These are phyloP conservation scores for Hyperoplus lanceolatus DNA, from an alignment of 2,797 vertebrate species.

Conservation along the genomic window DNA sequence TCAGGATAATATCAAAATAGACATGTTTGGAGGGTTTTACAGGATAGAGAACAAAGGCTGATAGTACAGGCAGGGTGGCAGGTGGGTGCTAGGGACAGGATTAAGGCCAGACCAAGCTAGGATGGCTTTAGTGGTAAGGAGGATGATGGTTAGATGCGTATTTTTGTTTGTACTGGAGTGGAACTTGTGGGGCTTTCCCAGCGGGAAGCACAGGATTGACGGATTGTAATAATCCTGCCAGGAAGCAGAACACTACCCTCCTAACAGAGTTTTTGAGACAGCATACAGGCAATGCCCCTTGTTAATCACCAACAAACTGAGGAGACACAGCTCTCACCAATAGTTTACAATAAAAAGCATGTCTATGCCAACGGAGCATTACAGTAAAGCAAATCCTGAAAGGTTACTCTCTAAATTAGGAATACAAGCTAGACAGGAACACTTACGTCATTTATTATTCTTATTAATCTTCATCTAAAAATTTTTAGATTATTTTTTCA, in stretches of 20 bases:
- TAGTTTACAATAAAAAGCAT: constrained; percentile 1
- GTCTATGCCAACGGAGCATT: background rate
- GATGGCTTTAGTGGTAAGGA: constrained; percentile 62
- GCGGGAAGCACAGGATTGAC: constrained; percentile 62
- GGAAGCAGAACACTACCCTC: constrained; percentile 51
- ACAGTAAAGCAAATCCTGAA: background rate
- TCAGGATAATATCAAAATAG: constrained; percentile 1
- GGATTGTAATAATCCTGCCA: constrained; percentile 74
- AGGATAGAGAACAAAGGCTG: constrained; percentile 38
- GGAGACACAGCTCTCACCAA: constrained; percentile 13
- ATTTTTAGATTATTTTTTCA: background rate
- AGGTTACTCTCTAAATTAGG: background rate
- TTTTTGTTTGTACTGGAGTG: constrained; percentile 67
- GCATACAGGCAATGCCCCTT: constrained; percentile 32
- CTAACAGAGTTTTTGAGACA: constrained; percentile 51
- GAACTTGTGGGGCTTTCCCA: constrained; percentile 70
- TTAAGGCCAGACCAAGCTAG: constrained; percentile 76
- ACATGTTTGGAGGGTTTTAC: constrained; percentile 5
- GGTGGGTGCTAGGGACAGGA: constrained; percentile 66
- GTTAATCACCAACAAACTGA: constrained; percentile 24
- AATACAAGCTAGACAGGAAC: background rate
- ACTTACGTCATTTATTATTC: no score
- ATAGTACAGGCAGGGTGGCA: constrained; percentile 58
- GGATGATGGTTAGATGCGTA: constrained; percentile 68
- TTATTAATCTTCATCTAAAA: no score